phyloP scores from a whole-genome alignment of 2,797 vertebrate genomes.

The Philypnodon macrostomus region DNA sequence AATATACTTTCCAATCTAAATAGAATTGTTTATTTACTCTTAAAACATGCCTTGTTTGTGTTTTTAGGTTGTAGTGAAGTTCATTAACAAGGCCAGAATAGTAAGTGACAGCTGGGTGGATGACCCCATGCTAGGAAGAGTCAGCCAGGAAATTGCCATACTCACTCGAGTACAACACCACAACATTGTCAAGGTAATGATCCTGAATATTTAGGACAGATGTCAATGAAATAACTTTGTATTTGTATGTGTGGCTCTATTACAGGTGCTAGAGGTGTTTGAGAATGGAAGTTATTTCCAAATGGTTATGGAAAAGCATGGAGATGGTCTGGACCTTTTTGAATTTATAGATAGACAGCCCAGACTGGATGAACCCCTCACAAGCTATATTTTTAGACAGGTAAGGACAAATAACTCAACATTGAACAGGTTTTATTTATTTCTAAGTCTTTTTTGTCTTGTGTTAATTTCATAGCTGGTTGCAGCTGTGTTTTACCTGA shows the following conservation, averaged over 20 bases:
- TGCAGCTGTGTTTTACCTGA: constrained; percentile 87
- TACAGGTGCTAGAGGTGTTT: constrained; percentile 89
- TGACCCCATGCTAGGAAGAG: constrained; percentile 84
- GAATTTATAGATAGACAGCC: constrained; percentile 92
- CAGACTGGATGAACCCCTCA: constrained; percentile 87
- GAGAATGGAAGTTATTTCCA: constrained; percentile 92
- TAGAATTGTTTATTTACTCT: background rate
- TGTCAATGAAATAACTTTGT: background rate
- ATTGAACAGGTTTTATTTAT: background rate
- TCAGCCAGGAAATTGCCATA: constrained; percentile 91
- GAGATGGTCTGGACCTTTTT: constrained; percentile 90
- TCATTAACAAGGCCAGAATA: constrained; percentile 89
- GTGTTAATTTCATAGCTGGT: constrained; percentile 78
- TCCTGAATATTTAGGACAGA: background rate
- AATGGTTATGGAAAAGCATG: constrained; percentile 96
- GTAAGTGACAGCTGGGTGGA: constrained; percentile 90
- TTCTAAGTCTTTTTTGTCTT: constrained; percentile 7
- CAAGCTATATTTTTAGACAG: constrained; percentile 94
- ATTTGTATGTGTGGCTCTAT: background rate
- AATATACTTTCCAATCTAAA: background rate
- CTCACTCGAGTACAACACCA: constrained; percentile 85
- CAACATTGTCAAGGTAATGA: constrained; percentile 86
- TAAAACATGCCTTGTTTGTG: background rate
- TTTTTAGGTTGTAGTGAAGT: constrained; percentile 89
- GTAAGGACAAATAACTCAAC: constrained; percentile 43